Base-by-base conservation (phyloP, 2,888 invertebrate genomes). In the Hirtodrosophila confusa region DNA sequence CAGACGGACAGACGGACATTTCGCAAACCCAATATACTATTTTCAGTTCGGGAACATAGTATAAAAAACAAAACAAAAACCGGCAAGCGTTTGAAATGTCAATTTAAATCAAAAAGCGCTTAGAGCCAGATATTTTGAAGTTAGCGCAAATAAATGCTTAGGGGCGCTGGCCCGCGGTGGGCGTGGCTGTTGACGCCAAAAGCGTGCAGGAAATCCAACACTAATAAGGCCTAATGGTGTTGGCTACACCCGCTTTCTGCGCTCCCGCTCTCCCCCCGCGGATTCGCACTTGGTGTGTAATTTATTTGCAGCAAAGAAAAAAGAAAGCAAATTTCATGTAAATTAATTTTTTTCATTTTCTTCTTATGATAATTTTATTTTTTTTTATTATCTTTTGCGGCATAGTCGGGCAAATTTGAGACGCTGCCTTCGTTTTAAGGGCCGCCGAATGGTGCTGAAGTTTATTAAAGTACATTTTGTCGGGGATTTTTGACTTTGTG, bases 311-410 rank as follows among this genome's bases (percentile, higher is more conserved):
- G 62, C 27, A 27, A 27, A 27, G 49, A 33, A 54, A 61, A 60
- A 54, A 24, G 55, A 69, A 69, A 69, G 41, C 50, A 72, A 79
- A 78, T 73, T 78, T 78, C 82, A 82, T 79, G 78, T 72, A 82
- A 79, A 82, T 82, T 82, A 78, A 79, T 79, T 78, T 74, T 75
- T 77, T 69, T 63, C 69, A 50, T 73, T 64, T 75, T 77, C 69
- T 75, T 69, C 47, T 74, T 76, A 63, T 79, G 58, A 65, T 75
- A 75, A 75, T 78, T 75, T 67, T 66, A 39, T 62, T 55, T 76
- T 31, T 69, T 69, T 73, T 78, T 70, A 70, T 78, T 76, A 69
- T 83, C 65, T 65, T 61, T 43, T 53, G 69, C 43, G 56, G 58
- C 65, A 40, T 45, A 29, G 43, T 24, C 57, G 39, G 43, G 23